Evolutionary conservation across 2,797 vertebrate genomes (phyloP), one percentile per base, ranked within the genome.

Genomic region (Iguana delicatissima): DNA sequence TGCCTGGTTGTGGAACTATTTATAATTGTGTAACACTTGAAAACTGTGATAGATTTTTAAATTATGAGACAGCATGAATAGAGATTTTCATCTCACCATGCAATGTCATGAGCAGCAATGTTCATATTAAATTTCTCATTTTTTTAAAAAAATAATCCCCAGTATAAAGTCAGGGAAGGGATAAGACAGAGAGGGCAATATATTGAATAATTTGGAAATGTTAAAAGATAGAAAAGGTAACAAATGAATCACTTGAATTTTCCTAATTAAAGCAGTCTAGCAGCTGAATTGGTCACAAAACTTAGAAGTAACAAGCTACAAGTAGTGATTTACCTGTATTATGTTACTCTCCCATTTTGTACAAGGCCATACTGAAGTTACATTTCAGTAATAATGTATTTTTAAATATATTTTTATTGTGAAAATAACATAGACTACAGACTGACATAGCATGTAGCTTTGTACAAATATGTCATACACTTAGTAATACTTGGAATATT

Each of bases 1-100:
- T 89, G 92, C 73, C 85, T 89, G 67, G n/a, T 81, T 89, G 76
- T 90, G 59, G 77, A 93, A 90, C 74, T 89, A 77, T 87, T 92
- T 90, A 89, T 91, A 92, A 90, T 90, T 92, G 77, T 84, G 89
- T 84, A 87, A 84, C 84, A 74, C 92, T 93, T 72, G 92, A 89
- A 90, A 84, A 91, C 42, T 76, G 50, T 67, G 76, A 89, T 91
- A 90, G 86, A 85, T 91, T 92, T 93, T 90, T 67, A 94, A 91
- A 92, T 93, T 90, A 91, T 84, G 82, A 69, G 88, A 90, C 69
- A 84, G 87, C 32, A 85, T 88, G 87, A 95, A 80, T 42, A 57
- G 52, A 87, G 88, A 89, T 92, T 93, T 86, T 82, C 57, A 91
- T 93, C 88, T 84, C 35, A 85, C 87, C 50, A 79, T 89, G 84